A percentile compares a stretch with the other conserved stretches of the same genome.
These are phyloP conservation scores for Papilio dardanus DNA, from an alignment of 1,140 invertebrate species.

Conservation along the genomic window DNA sequence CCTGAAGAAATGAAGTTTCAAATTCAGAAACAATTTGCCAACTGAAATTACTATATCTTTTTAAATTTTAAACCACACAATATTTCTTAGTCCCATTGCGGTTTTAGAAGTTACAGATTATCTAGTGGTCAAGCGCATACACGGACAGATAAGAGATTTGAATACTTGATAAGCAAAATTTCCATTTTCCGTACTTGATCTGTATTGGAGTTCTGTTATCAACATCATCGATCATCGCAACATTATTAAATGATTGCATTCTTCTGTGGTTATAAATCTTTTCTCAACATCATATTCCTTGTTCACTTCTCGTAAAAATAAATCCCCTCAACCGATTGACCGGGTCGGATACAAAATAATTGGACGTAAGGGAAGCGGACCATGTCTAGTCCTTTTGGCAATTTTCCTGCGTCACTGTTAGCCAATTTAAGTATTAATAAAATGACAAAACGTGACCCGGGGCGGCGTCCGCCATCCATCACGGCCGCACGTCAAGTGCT, in stretches of 20 bases:
- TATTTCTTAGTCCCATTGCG: not conserved
- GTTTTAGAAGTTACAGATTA: not conserved
- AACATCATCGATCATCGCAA: not conserved
- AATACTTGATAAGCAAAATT: not conserved
- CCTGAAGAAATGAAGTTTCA: too few species aligned
- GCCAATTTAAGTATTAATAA: constrained; percentile 82
- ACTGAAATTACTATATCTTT: not conserved
- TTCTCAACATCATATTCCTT: not conserved
- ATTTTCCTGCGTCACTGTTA: constrained; percentile 71
- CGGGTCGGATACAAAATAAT: constrained; percentile 21
- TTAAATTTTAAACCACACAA: not conserved
- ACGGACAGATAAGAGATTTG: not conserved
- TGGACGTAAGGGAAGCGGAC: constrained; percentile 5
- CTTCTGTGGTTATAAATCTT: not conserved
- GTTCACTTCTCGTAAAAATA: not conserved
- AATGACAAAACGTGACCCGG: constrained; percentile 80
- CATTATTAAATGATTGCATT: not conserved
- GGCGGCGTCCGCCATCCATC: constrained; percentile 71
- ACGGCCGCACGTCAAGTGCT: constrained; percentile 75
- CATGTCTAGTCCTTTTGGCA: constrained; percentile 42
- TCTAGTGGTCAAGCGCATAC: not conserved
- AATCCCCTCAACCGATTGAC: constrained; percentile 11
- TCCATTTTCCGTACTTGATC: not conserved
- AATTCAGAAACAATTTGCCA: not conserved
- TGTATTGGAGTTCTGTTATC: not conserved